Evolutionary conservation across 2,797 vertebrate genomes (phyloP).

Genomic region (Poecile montanus): DNA sequence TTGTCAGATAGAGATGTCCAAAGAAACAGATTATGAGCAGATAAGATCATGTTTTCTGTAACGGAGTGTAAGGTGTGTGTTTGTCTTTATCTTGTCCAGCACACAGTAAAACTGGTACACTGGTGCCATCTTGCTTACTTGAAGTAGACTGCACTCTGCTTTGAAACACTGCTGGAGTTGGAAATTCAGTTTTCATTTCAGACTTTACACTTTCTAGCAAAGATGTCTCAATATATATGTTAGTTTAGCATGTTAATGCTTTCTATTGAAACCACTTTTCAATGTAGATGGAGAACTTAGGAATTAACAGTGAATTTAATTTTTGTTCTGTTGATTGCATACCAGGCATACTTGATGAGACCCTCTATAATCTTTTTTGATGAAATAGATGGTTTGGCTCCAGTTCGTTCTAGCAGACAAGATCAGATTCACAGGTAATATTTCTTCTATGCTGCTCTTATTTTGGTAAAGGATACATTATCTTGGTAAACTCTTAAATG

Average conservation of each 20-base stretch:
- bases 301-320: not conserved
- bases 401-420: slow-evolving; percentile 97
- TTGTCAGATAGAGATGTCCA: not conserved
- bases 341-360: slow-evolving; percentile 98
- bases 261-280: not conserved
- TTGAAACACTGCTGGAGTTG: not conserved
- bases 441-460: not conserved
- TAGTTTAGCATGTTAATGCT: not conserved
- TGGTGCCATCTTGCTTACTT: slow-evolving; percentile 67
- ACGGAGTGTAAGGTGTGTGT: not conserved
- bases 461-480: not conserved
- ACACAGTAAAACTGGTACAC: slow-evolving; percentile 14
- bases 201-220: not conserved
- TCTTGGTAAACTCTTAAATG: not conserved
- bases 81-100: not conserved
- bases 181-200: not conserved
- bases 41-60: not conserved
- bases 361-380: slow-evolving; percentile 99
- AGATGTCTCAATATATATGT: not conserved
- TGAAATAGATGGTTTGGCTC: slow-evolving; percentile 98
- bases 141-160: slow-evolving; percentile 31
- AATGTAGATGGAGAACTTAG: not conserved
- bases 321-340: not conserved
- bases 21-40: not conserved
- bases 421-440: slow-evolving; percentile 98